Base-by-base conservation (phyloP, 2,113 vertebrate species). In the Platysteira castanea region DNA sequence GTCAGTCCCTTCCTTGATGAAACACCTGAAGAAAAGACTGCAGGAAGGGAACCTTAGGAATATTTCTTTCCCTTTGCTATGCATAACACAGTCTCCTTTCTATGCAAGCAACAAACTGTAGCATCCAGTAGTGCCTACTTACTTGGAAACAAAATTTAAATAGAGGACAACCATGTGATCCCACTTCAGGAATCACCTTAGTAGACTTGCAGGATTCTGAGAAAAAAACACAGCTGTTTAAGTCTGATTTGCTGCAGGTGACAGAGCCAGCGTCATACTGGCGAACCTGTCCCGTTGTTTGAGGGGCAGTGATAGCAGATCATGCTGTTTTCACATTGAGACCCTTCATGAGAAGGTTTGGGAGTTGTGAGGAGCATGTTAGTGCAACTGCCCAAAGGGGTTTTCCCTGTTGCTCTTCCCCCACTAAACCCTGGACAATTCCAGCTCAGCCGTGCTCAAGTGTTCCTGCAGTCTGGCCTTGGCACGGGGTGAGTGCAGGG, bases 11-110 rank as follows among this genome's bases (percentile, higher is more conserved):
- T 90, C 79, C 71, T 88, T 56, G 61, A 52, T 82, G 70, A 50
- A 94, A 96, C 65, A 91, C 41, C 60, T 84, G 85, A 68, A 87
- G 56, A 53, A 89, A 79, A 91, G 74, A 13, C 57, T 73, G 37
- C 46, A 65, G 87, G 82, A 91, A 76, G 31, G 68, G 60, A 93
- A 84, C 47, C 65, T 93, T 71, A 74, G 77, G 84, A 95, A 91
- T 47, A 59, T 89, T 87, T 91, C 73, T 85, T 90, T 83, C 68
- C n/a, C 39, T 61, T 15, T 84, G 26, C 76, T 81, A 11, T 90
- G 41, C n/a, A 49, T 78, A 75, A 68, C 12, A 17, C 5, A 1
- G 13, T 69, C 64, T 93, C 9, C 54, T 89, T 79, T 87, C 33
- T 54, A 17, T 76, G 31, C 50, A 63, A 59, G 47, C 44, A 54